These are phyloP conservation scores for Strongylocentrotus purpuratus DNA, from an alignment of 35 echinoderm and acorn worm species.

Conservation along the genomic window DNA sequence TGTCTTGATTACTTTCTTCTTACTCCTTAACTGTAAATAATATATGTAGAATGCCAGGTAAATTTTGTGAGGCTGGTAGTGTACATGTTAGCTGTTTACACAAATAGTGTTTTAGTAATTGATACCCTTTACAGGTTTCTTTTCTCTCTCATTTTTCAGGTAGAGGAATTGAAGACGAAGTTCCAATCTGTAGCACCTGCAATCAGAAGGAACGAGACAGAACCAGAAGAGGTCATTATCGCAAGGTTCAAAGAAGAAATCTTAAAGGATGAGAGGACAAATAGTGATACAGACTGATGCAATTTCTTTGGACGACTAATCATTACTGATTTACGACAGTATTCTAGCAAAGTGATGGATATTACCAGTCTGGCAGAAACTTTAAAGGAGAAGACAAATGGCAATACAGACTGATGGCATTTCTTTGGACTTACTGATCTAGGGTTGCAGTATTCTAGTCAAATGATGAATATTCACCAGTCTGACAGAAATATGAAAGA, in stretches of 20 bases:
- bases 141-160: constrained; percentile 28
- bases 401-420: neutral
- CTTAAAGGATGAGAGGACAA: constrained; percentile 56
- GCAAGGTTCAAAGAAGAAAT: constrained; percentile 52
- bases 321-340: neutral
- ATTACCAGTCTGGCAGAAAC: neutral
- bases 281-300: constrained; percentile 25
- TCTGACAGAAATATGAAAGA: neutral
- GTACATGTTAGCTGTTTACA: too few relatives aligned
- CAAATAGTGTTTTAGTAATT: too few relatives aligned
- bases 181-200: constrained; percentile 82
- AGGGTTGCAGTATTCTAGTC: neutral
- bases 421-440: neutral
- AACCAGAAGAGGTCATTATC: constrained; percentile 61
- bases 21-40: too few relatives aligned
- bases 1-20: too few relatives aligned
- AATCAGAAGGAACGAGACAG: constrained; percentile 65
- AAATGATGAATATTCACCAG: neutral
- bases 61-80: too few relatives aligned
- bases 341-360: neutral
- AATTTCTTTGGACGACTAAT: constrained; percentile 1
- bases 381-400: neutral
- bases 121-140: too few relatives aligned
- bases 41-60: too few relatives aligned
- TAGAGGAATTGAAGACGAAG: constrained; percentile 77